Conservation (phyloP, 1,140 invertebrate species). For the Drosophila leontia region DNA sequence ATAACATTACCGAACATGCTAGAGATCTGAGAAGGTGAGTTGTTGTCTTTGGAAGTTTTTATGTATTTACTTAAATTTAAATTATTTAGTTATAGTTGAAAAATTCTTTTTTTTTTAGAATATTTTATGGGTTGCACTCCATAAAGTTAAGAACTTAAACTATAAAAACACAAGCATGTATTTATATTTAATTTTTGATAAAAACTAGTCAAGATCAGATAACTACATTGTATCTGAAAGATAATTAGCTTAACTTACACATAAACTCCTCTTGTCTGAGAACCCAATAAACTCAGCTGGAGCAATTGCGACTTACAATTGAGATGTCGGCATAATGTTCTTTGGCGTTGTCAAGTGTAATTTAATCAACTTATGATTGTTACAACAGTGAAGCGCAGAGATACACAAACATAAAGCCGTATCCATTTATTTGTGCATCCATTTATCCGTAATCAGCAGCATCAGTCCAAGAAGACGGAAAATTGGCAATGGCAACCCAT, state of each 20-base stretch:
- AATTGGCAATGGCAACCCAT: slow-evolving; percentile 61
- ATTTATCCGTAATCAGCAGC: slow-evolving; percentile 36
- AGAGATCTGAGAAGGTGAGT: not conserved
- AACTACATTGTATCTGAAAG: not conserved
- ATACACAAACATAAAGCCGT: slow-evolving; percentile 35
- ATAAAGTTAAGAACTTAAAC: too few relatives aligned
- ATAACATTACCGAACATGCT: not conserved
- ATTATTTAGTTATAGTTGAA: not conserved
- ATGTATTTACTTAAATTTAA: not conserved
- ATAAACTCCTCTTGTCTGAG: slow-evolving; percentile 6
- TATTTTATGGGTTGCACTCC: not conserved
- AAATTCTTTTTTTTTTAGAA: not conserved
- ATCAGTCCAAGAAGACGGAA: slow-evolving; percentile 13
- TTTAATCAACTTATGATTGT: slow-evolving; percentile 75
- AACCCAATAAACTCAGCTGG: slow-evolving; percentile 28
- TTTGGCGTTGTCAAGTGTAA: slow-evolving; percentile 64
- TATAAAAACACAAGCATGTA: not conserved
- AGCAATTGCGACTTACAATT: slow-evolving; percentile 46
- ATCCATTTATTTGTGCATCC: slow-evolving; percentile 32
- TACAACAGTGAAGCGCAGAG: slow-evolving; percentile 54
- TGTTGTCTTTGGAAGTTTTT: not conserved
- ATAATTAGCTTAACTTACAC: not conserved
- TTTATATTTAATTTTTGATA: not conserved
- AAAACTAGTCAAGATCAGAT: not conserved
- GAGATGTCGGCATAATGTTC: slow-evolving; percentile 31